Conservation (phyloP, 2,888 invertebrate genomes). For the Drosophila meridionalis region DNA sequence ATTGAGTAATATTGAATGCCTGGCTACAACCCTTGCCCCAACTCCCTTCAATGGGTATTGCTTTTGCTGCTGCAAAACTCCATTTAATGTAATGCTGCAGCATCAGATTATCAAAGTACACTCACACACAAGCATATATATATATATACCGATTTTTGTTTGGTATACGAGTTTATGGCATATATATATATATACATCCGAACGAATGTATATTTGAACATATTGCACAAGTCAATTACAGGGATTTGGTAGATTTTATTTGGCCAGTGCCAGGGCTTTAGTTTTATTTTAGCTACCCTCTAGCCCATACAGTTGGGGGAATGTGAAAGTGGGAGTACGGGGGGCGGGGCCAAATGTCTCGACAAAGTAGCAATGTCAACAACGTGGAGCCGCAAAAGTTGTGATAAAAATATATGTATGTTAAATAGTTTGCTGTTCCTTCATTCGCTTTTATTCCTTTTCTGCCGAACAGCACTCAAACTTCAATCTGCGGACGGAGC, state of each 20-base stretch:
- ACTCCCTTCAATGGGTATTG: conserved; percentile 6
- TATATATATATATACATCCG: conserved; percentile 8
- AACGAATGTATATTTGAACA: conserved; percentile 52
- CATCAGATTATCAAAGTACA: conserved; percentile 45
- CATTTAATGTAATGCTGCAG: conserved; percentile 54
- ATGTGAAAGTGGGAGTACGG: background rate
- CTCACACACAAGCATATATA: conserved; percentile 17
- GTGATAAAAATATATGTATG: conserved; percentile 74
- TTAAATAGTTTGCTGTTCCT: conserved; percentile 61
- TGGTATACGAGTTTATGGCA: conserved; percentile 23
- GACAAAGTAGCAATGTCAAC: conserved; percentile 58
- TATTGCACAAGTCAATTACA: conserved; percentile 76
- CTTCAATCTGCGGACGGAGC: conserved; percentile 46
- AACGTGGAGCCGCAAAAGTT: conserved; percentile 71
- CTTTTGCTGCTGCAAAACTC: conserved; percentile 27
- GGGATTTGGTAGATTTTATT: conserved; percentile 70
- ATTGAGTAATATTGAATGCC: conserved; percentile 7
- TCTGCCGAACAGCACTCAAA: conserved; percentile 53
- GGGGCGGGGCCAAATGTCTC: conserved; percentile 40
- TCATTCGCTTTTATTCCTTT: conserved; percentile 5
- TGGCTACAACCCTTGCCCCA: background rate
- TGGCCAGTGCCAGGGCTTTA: conserved; percentile 50
- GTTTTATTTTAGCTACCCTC: conserved; percentile 48
- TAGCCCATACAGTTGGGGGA: background rate
- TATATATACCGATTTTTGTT: conserved; percentile 7